phyloP scores from a whole-genome alignment of 1,140 invertebrate species.

The Caenorhabditis remanei region DNA sequence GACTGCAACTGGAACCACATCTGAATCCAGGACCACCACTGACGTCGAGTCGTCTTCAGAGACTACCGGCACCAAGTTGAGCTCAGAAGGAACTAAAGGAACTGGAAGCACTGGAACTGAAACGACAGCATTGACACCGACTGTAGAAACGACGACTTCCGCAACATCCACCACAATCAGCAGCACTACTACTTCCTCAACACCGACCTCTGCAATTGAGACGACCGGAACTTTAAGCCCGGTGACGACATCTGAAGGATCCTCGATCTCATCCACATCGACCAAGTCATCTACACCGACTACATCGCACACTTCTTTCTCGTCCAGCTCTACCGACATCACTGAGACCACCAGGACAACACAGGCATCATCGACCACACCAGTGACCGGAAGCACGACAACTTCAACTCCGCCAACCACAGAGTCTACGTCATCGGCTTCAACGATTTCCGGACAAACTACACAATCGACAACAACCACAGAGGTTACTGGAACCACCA shows the following conservation, averaged over 20 bases:
- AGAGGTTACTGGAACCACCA: not conserved
- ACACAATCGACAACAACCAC: not conserved
- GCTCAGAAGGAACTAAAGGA: no score
- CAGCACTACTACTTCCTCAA: no score
- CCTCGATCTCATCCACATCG: not conserved
- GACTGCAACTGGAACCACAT: not conserved
- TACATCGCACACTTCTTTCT: not conserved
- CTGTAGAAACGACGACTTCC: no score
- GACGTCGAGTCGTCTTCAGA: not conserved
- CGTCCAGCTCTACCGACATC: not conserved
- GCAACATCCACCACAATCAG: no score
- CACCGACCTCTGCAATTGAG: no score
- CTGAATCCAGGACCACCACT: not conserved
- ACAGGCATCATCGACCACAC: not conserved
- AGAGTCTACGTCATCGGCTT: not conserved
- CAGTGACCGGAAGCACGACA: not conserved
- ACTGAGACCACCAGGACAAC: not conserved
- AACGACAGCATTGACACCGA: no score
- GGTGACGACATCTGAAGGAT: not conserved
- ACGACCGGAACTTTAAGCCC: no score
- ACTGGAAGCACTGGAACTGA: no score
- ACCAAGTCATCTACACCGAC: not conserved
- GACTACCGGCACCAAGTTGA: not conserved
- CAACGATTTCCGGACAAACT: not conserved
- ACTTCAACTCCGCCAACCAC: not conserved